Conservation (phyloP, 2,888 invertebrate species). For the Melangyna quadrimaculata region DNA sequence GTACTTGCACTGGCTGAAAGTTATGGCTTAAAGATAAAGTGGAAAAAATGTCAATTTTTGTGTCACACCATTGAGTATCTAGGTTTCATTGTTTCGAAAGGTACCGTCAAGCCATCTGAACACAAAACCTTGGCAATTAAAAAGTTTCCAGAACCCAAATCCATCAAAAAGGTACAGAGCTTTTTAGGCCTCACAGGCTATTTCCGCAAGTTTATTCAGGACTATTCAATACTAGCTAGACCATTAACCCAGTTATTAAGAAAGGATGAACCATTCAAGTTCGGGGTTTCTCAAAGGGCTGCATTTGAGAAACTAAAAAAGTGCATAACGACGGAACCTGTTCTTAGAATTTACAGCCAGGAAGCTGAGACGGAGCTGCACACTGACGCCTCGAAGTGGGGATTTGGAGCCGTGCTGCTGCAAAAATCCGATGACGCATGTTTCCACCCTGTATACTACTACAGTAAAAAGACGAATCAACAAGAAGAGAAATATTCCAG, state of each 20-base stretch:
- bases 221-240: background rate
- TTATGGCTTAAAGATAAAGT: too few species aligned
- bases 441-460: background rate
- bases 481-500: background rate
- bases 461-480: background rate
- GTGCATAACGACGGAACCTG: slow-evolving; percentile 60
- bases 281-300: slow-evolving; percentile 41
- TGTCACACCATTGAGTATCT: background rate
- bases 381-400: slow-evolving; percentile 14
- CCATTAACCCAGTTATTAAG: background rate
- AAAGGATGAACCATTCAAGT: background rate
- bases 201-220: background rate
- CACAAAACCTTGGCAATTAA: background rate
- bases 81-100: background rate
- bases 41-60: background rate
- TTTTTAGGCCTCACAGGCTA: background rate
- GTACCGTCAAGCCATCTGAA: background rate
- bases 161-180: background rate
- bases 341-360: slow-evolving; percentile 25
- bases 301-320: slow-evolving; percentile 72
- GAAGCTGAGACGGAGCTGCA: slow-evolving; percentile 33
- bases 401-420: background rate
- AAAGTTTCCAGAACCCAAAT: background rate
- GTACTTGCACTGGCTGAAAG: too few species aligned
- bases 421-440: background rate